Evolutionary conservation across 2,888 invertebrate genomes (phyloP), one percentile per base, ranked within the genome.

Genomic region (Oligia fasciuncula): DNA sequence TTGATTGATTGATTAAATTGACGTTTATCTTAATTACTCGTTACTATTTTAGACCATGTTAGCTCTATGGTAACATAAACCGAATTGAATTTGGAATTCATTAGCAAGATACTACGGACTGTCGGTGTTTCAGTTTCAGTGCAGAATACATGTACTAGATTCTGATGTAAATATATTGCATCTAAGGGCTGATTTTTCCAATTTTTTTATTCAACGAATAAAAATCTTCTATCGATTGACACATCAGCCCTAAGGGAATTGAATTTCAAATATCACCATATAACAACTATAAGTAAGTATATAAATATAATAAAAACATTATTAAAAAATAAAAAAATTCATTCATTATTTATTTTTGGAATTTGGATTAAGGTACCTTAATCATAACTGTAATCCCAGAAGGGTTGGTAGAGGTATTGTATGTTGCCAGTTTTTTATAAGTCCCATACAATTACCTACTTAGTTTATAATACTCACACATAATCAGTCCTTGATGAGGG

Each of bases 401-500:
- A 6, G 49, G 13, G 6, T 13, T 19, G 4, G 46, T 19, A 68
- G 29, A 29, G 5, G 19, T 35, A 29, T 66, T 14, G 14, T 66
- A 66, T 40, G 14, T 65, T 9, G 35, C 5, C 11, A 35, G 19
- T 29, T 17, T 3, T 63, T 29, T 62, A 3, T 29, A 19, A 19
- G 19, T 35, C 19, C 19, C 13, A 19, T 29, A 13, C 4, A 19
- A 19, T 29, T 29, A 49, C 11, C n/a, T n/a, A 60, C n/a, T 71
- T 40, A 60, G 71, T 57, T n/a, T 69, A 14, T 46, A 46, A 23
- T 76, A 83, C 97, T 97, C 92, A 97, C 97, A 97, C 96, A 91
- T 97, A 97, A 93, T 97, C 98, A n/a, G 96, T 95, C 89, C 92
- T 96, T 9, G 97, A 97, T 69, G 97, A 95, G 2, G 97, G 96